Evolutionary conservation across 1,140 invertebrate species (phyloP), one percentile per base, ranked within the genome.

Genomic region (Globodera ellingtonae): DNA sequence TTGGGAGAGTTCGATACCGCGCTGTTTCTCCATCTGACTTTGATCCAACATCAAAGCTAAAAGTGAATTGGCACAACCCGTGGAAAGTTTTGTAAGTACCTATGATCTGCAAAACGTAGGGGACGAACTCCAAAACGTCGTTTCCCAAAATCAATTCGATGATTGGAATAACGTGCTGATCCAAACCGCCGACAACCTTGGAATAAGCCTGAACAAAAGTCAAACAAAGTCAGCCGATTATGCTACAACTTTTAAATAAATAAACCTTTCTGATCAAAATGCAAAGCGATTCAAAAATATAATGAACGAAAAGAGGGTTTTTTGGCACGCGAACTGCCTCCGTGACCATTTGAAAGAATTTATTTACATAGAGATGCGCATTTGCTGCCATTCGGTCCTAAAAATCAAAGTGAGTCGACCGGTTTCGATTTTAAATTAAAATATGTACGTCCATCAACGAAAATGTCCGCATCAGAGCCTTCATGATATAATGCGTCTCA

Each of bases 1-100:
- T 0, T 94, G 93, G 78, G 95, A 92, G 9, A 83, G 80, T 18
- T 79, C 52, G 4, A 81, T 10, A 89, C 83, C 84, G 75, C 87
- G 80, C 46, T 80, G 59, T 4, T 84, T 72, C 73, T 85, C 85
- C 46, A 73, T 88, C 9, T 89, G 88, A 80, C 94, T 93, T 76
- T 95, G 90, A 91, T 98, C 95, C 89, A 98, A 91, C 52, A 98
- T 90, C 6, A 98, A 91, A 0, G 95, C 95, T 82, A 52, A 81
- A 82, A 80, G 1, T n/a, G 8, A 71, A 44, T 35, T 35, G 35
- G 35, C 35, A 24, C 15, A 66, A 67, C 52, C 44, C 35, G n/a
- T 6, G 6, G 62, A 52, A 7, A 6, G 52, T 46, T n/a, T n/a
- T 24, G 10, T 9, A 7, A 72, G 4, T 24, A 62, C 56, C 56